phyloP scores from a whole-genome alignment of 2,797 vertebrate genomes.

The Microchirus variegatus region DNA sequence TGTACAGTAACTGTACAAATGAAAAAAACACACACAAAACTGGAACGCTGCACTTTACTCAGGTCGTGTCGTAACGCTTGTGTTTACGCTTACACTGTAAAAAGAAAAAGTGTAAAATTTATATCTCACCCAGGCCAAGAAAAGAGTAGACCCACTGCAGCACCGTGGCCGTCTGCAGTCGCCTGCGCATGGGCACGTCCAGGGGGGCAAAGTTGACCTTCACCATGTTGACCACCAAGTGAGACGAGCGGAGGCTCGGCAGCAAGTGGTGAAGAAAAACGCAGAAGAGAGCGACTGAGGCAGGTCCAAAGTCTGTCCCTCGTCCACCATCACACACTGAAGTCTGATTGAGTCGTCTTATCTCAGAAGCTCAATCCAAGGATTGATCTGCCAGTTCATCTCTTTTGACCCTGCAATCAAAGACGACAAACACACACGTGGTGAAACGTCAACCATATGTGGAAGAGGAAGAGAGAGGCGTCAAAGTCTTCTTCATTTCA shows the following conservation, averaged over 20 bases:
- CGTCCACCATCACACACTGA: slow-evolving; percentile 26
- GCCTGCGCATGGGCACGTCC: slow-evolving; percentile 76
- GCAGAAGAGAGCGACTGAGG: slow-evolving; percentile 24
- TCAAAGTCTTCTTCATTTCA: background rate
- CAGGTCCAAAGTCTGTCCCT: slow-evolving; percentile 81
- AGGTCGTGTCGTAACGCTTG: background rate
- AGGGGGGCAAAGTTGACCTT: slow-evolving; percentile 86
- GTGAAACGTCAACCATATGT: background rate
- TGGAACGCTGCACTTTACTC: background rate
- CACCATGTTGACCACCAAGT: slow-evolving; percentile 77
- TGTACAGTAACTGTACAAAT: background rate
- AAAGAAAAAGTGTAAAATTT: background rate
- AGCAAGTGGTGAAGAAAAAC: slow-evolving; percentile 6
- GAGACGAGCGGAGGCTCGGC: slow-evolving; percentile 3
- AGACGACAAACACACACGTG: background rate
- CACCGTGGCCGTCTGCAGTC: slow-evolving; percentile 87
- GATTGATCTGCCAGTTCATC: slow-evolving; percentile 52
- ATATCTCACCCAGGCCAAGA: slow-evolving; percentile 85
- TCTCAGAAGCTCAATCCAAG: slow-evolving; percentile 53
- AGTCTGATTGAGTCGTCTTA: slow-evolving; percentile 60
- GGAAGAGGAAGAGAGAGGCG: background rate
- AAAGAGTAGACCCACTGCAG: slow-evolving; percentile 90
- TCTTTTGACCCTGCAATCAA: slow-evolving; percentile 64
- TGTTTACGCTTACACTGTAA: background rate
- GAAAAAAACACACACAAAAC: background rate